phyloP scores from a whole-genome alignment of 2,888 invertebrate genomes.

The Allophyes oxyacanthae region DNA sequence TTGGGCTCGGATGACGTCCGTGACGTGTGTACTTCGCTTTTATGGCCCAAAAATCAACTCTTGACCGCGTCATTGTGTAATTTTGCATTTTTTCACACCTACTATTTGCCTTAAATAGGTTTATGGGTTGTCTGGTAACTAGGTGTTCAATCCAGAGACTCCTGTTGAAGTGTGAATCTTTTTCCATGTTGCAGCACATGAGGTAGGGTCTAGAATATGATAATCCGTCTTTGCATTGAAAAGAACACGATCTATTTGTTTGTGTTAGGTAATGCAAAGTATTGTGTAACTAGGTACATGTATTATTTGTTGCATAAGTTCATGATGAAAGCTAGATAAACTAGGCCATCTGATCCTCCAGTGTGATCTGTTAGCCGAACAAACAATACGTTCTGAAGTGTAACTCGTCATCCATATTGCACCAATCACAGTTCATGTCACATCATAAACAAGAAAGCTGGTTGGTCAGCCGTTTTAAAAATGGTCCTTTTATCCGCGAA shows the following conservation, averaged over 20 bases:
- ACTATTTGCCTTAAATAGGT: constrained; percentile 23
- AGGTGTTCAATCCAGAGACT: constrained; percentile 1
- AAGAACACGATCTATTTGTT: background rate
- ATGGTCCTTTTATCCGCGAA: constrained; percentile 16
- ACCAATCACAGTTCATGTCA: constrained; percentile 33
- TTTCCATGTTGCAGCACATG: background rate
- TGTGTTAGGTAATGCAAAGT: background rate
- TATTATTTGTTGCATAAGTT: constrained; percentile 17
- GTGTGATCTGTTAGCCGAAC: no score
- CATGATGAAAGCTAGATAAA: constrained; percentile 20
- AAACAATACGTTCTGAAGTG: constrained; percentile 28
- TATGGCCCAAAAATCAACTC: constrained; percentile 47
- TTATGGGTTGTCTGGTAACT: constrained; percentile 10
- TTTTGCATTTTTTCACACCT: constrained; percentile 30
- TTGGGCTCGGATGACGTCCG: constrained; percentile 41
- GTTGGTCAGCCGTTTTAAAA: constrained; percentile 12
- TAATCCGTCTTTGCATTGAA: background rate
- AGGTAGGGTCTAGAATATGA: no score
- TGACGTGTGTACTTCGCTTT: constrained; percentile 43
- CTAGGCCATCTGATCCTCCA: constrained; percentile 26
- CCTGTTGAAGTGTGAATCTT: background rate
- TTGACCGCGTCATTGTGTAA: constrained; percentile 27
- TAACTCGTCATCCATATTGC: constrained; percentile 24
- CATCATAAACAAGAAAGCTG: constrained; percentile 22
- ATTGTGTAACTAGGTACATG: background rate